Evolutionary conservation across 2,113 vertebrate genomes (phyloP).

Genomic region (Campylomormyrus numenius): DNA sequence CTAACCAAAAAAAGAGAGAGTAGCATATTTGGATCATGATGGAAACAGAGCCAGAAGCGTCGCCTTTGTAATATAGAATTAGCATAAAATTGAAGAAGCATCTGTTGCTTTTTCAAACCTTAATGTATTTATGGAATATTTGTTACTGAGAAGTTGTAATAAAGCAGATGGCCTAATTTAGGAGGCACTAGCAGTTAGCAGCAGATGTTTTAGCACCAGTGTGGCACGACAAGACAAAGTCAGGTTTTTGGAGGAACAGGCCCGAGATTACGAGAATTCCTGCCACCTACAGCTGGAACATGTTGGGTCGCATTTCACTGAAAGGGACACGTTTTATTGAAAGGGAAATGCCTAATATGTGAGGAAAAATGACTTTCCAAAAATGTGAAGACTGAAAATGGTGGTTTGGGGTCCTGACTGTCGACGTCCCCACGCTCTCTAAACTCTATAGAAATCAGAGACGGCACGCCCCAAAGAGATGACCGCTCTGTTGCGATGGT

Average conservation of each 20-base stretch:
- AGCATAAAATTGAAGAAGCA: background rate
- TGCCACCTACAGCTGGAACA: background rate
- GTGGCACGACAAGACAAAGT: background rate
- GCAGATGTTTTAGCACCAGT: background rate
- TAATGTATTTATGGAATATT: conserved; percentile 15
- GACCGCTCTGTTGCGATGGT: background rate
- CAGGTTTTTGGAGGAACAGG: background rate
- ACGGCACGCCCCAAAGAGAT: background rate
- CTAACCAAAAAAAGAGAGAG: too few species aligned
- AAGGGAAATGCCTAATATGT: background rate
- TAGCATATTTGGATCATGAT: background rate
- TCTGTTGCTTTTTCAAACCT: background rate
- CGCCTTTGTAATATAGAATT: background rate
- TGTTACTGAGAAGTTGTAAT: too few species aligned
- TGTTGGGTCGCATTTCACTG: background rate
- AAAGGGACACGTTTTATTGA: background rate
- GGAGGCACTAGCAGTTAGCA: background rate
- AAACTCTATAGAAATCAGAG: background rate
- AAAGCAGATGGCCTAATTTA: conserved; percentile 7
- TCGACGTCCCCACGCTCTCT: background rate
- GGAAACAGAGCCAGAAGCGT: background rate
- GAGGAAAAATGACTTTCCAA: background rate
- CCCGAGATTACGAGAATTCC: background rate
- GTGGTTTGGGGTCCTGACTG: too few species aligned
- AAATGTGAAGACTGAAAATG: background rate